Percentiles rank a stretch among this genome's conserved stretches.
Conservation (phyloP, 1,140 invertebrate species). For the Pseudomyrmex pallidus region DNA sequence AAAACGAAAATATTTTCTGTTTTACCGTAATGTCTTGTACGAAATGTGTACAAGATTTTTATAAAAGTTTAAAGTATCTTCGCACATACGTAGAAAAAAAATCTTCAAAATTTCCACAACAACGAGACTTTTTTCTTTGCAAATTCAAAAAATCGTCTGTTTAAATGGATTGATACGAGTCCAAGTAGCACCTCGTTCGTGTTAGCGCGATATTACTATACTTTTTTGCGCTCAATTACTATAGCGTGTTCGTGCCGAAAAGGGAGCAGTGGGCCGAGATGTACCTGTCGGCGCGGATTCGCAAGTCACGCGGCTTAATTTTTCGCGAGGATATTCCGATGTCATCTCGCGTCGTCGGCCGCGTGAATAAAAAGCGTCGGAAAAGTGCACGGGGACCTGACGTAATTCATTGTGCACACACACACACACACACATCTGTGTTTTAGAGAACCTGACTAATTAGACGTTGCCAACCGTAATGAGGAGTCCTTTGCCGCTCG, state of each 20-base stretch:
- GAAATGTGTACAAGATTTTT: no score
- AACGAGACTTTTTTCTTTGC: no score
- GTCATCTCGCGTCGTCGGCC: slow-evolving; percentile 11
- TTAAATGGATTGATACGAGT: background rate
- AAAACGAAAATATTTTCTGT: no score
- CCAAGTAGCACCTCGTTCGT: slow-evolving; percentile 23
- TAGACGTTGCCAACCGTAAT: slow-evolving; percentile 34
- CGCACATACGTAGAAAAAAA: no score
- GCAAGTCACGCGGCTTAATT: slow-evolving; percentile 56
- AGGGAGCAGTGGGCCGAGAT: slow-evolving; percentile 51
- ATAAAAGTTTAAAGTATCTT: no score
- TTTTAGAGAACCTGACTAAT: slow-evolving; percentile 40
- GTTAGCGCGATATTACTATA: slow-evolving; percentile 25
- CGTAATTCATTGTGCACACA: slow-evolving; percentile 18
- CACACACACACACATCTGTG: background rate
- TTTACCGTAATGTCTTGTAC: no score
- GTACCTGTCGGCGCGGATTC: slow-evolving; percentile 2
- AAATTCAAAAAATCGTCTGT: no score
- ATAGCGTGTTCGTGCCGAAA: slow-evolving; percentile 18
- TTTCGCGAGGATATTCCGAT: slow-evolving; percentile 34
- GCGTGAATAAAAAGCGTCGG: slow-evolving; percentile 34
- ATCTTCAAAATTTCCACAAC: no score
- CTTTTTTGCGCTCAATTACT: slow-evolving; percentile 1
- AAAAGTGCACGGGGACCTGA: slow-evolving; percentile 29
- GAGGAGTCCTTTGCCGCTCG: slow-evolving; percentile 21